Base-by-base conservation (phyloP, 2,888 invertebrate species). In the Iphiclides podalirius region DNA sequence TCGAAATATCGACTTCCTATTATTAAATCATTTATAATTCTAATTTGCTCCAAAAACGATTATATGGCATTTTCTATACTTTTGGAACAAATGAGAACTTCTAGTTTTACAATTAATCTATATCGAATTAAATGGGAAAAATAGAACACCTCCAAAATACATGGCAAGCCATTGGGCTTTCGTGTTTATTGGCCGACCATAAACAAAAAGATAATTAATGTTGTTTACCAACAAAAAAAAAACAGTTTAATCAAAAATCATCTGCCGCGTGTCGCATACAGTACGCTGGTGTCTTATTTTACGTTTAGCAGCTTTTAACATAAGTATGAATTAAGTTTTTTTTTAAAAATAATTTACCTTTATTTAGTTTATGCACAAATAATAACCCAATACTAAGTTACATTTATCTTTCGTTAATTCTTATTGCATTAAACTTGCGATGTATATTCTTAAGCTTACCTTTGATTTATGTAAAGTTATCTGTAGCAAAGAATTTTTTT, bases 341-440 rank as follows among this genome's bases (percentile, higher is more conserved):
- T 78, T 80, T 75, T 72, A 70, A 68, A 67, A 77, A 11, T 4
- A 66, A 59, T 76, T 75, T 77, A 74, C 70, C 61, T 76, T 70
- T 59, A 72, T 79, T 81, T 79, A 82, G 76, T 84, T 83, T 76
- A 76, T 78, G 78, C 81, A 84, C 80, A 79, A 73, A 75, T 66
- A 68, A 73, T 78, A 80, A 82, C 73, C 70, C 66, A 70, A 66
- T 75, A 75, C 61, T 72, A 79, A 69, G 68, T 71, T 75, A 70
- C 65, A 66, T 67, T 64, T 57, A 59, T 65, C 59, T 54, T 65
- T 66, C 66, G 71, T 67, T 76, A 71, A 74, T 75, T 70, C 54
- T 66, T 63, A 20, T 53, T 55, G 54, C 63, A 55, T 64, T 50
- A 53, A 61, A 55, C 53, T 53, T 57, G 63, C 63, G 63, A 60